These are phyloP conservation scores for Merops nubicus DNA, from an alignment of 2,113 vertebrate species.

Conservation along the genomic window DNA sequence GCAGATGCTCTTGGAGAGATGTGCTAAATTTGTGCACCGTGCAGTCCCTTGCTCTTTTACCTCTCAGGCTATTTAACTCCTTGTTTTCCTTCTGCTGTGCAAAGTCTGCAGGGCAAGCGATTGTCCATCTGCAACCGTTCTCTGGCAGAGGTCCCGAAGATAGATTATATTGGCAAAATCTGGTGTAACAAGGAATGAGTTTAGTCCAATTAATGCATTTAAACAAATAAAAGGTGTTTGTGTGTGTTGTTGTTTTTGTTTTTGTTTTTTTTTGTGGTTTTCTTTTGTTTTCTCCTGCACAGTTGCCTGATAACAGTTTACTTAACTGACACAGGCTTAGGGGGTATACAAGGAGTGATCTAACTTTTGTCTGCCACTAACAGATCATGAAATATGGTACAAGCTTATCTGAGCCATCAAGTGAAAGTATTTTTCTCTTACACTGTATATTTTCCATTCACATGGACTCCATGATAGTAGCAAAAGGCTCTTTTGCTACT, in stretches of 20 bases:
- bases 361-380: neutral
- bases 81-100: neutral
- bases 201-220: neutral
- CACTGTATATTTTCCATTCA: neutral
- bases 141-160: neutral
- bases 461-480: neutral
- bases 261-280: neutral
- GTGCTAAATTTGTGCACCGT: neutral
- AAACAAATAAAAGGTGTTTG: neutral
- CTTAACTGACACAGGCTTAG: neutral
- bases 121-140: rapidly evolving
- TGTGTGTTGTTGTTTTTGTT: neutral
- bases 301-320: neutral
- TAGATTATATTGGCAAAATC: neutral
- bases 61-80: neutral
- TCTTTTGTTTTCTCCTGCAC: rapidly evolving
- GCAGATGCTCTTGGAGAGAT: neutral
- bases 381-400: neutral
- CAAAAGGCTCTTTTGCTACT: neutral
- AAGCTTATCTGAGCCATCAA: neutral
- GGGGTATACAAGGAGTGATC: neutral
- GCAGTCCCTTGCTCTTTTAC: neutral
- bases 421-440: neutral
- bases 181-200: neutral
- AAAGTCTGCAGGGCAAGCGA: neutral